Evolutionary conservation across 2,888 invertebrate species (phyloP).

Genomic region (Agrochola lota): DNA sequence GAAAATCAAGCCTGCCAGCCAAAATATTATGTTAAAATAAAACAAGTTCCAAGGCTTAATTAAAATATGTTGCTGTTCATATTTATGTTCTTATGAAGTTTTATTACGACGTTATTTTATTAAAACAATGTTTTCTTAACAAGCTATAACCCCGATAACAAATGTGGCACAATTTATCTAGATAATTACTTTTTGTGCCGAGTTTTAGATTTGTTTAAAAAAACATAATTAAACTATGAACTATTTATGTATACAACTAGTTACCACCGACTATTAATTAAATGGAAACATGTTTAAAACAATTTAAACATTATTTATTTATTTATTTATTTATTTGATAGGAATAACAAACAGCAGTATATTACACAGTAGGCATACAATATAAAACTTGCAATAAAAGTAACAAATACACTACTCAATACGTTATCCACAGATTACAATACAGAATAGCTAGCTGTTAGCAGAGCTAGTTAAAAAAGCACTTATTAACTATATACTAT

Average conservation of each 20-base stretch:
- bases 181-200: constrained; percentile 9
- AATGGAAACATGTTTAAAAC: background rate
- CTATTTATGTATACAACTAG: too few species aligned
- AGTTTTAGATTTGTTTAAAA: background rate
- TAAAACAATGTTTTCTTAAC: constrained; percentile 30
- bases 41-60: constrained; percentile 3
- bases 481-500: too few species aligned
- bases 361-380: too few species aligned
- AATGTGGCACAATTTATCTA: constrained; percentile 27
- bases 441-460: too few species aligned
- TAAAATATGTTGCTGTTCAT: constrained; percentile 10
- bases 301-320: too few species aligned
- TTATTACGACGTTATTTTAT: constrained; percentile 22
- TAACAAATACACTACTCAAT: too few species aligned
- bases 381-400: too few species aligned
- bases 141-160: constrained; percentile 31
- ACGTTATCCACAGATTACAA: too few species aligned
- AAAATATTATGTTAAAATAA: constrained; percentile 12
- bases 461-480: too few species aligned
- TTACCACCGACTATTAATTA: background rate
- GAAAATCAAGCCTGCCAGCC: background rate
- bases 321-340: too few species aligned
- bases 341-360: too few species aligned
- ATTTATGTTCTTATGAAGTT: constrained; percentile 10
- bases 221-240: background rate